Evolutionary conservation across 2,888 invertebrate species (phyloP).

Genomic region (Athetis lepigone): DNA sequence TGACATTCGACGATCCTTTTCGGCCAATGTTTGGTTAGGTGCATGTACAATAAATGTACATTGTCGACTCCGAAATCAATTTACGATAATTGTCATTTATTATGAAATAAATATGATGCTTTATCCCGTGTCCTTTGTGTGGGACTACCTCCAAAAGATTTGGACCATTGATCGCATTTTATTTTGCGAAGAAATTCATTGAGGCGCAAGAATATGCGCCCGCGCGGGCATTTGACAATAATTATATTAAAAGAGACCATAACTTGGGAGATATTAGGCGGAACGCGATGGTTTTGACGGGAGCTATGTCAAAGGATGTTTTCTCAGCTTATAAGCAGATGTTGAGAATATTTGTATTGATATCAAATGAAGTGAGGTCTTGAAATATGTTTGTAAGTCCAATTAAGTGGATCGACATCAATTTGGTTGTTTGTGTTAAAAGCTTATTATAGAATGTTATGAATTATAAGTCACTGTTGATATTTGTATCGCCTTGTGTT

Average conservation of each 20-base stretch:
- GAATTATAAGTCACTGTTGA: background rate
- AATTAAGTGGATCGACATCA: conserved; percentile 39
- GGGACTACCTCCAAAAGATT: conserved; percentile 76
- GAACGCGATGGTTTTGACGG: conserved; percentile 79
- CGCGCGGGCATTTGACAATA: conserved; percentile 84
- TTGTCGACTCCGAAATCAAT: conserved; percentile 88
- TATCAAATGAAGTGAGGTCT: conserved; percentile 69
- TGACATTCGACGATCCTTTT: conserved; percentile 87
- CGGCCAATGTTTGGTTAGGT: conserved; percentile 93
- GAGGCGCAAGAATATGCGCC: conserved; percentile 75
- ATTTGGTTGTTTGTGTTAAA: conserved; percentile 14
- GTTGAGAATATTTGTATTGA: conserved; percentile 72
- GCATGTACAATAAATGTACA: conserved; percentile 89
- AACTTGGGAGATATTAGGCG: conserved; percentile 83
- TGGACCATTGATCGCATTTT: conserved; percentile 81
- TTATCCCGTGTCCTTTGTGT: conserved; percentile 81
- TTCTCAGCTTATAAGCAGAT: conserved; percentile 87
- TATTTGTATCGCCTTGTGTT: too few species aligned
- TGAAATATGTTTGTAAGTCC: conserved; percentile 51
- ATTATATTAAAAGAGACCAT: conserved; percentile 81
- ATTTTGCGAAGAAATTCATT: conserved; percentile 83
- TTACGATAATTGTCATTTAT: conserved; percentile 91
- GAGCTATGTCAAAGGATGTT: conserved; percentile 82
- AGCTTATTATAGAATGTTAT: background rate
- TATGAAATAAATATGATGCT: conserved; percentile 90